These are phyloP conservation scores for Ceyx melanurus DNA, from an alignment of 2,113 vertebrate species.

Conservation along the genomic window DNA sequence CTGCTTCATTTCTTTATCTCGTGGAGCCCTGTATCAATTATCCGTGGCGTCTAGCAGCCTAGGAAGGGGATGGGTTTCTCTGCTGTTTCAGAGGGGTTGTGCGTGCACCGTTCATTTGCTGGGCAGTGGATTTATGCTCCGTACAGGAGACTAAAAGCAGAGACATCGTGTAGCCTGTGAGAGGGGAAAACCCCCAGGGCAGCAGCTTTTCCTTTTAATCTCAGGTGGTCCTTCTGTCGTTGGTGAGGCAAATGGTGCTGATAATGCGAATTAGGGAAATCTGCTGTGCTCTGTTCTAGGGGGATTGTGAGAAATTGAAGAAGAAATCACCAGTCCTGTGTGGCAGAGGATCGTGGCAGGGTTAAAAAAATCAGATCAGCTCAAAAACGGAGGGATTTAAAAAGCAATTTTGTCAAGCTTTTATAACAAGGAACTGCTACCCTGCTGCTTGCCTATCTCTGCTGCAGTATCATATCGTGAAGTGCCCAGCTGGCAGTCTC, in stretches of 20 bases:
- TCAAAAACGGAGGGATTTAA: not conserved
- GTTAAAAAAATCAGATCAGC: not conserved
- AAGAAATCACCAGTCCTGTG: not conserved
- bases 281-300: not conserved
- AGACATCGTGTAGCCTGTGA: not conserved
- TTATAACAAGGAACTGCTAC: not conserved
- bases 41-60: not conserved
- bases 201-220: not conserved
- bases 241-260: not conserved
- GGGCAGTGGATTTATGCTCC: not conserved
- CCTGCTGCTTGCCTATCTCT: not conserved
- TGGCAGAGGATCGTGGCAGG: not conserved
- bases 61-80: not conserved
- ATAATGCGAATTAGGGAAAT: not conserved
- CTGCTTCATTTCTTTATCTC: not conserved
- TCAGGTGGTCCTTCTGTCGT: not conserved
- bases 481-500: not conserved
- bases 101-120: not conserved
- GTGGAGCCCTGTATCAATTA: not conserved
- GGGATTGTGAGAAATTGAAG: not conserved
- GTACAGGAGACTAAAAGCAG: not conserved
- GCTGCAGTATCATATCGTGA: rapidly evolving
- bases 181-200: not conserved
- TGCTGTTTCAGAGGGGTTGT: not conserved
- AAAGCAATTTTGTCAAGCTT: not conserved